These are phyloP conservation scores for Octomys mimax DNA, from an alignment of 2,797 vertebrate species.

Conservation along the genomic window DNA sequence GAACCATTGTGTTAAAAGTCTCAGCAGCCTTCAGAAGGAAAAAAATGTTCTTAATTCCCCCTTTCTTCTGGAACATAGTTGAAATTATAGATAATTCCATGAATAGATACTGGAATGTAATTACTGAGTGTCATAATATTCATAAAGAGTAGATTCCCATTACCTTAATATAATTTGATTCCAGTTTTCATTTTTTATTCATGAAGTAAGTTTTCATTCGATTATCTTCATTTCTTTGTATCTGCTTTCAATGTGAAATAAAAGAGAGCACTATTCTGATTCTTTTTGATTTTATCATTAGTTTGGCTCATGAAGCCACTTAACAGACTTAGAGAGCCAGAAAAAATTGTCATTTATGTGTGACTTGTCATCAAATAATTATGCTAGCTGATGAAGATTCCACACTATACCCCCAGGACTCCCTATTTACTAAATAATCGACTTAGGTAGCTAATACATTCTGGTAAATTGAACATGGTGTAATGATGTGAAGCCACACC, in stretches of 20 bases:
- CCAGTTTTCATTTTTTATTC: slow-evolving; percentile 77
- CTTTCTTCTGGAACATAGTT: slow-evolving; percentile 20
- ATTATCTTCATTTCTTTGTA: slow-evolving; percentile 68
- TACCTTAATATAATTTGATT: slow-evolving; percentile 76
- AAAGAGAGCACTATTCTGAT: slow-evolving; percentile 26
- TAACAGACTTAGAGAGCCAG: slow-evolving; percentile 25
- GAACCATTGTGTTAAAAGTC: neutral
- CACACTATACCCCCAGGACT: neutral
- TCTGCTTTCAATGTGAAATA: slow-evolving; percentile 49
- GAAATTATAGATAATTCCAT: slow-evolving; percentile 46
- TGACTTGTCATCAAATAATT: slow-evolving; percentile 27
- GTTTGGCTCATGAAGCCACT: slow-evolving; percentile 47
- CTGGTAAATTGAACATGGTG: slow-evolving; percentile 47
- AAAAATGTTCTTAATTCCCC: neutral
- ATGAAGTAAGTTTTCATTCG: slow-evolving; percentile 72
- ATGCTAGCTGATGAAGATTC: neutral
- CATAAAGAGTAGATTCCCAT: slow-evolving; percentile 55
- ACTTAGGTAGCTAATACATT: slow-evolving; percentile 52
- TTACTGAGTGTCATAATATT: slow-evolving; percentile 67
- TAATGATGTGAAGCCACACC: slow-evolving; percentile 58
- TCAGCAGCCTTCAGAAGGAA: slow-evolving; percentile 21
- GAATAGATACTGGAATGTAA: slow-evolving; percentile 57
- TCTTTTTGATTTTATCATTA: slow-evolving; percentile 51
- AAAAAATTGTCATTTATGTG: slow-evolving; percentile 38
- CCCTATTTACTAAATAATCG: slow-evolving; percentile 43